Percentiles rank a stretch among this genome's conserved stretches.
Evolutionary conservation across 64 coral and sea anemone species (phyloP).

Genomic region (Pocillopora verrucosa): DNA sequence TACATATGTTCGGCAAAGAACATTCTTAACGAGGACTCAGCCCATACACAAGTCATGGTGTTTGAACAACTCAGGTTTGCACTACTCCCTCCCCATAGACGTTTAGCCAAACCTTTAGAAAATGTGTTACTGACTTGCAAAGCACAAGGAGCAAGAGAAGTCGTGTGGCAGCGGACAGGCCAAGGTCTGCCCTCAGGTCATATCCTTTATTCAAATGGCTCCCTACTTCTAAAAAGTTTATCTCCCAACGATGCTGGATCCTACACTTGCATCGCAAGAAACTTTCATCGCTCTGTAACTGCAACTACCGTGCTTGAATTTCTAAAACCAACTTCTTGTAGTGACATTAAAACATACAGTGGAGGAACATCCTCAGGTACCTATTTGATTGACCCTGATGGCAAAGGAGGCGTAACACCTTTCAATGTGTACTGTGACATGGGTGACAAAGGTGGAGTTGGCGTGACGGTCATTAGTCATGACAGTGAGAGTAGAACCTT

Average conservation of each 20-base stretch:
- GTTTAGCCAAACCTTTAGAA: not conserved
- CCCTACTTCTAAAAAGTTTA: not conserved
- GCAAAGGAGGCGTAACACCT: not conserved
- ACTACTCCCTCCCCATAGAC: not conserved
- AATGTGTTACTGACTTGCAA: not conserved
- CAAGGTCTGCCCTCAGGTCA: not conserved
- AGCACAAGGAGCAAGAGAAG: not conserved
- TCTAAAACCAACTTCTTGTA: conserved; percentile 8
- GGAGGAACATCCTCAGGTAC: not conserved
- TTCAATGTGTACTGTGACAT: conserved; percentile 47
- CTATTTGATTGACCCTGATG: conserved; percentile 22
- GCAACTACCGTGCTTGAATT: not conserved
- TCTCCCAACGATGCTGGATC: not conserved
- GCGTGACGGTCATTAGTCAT: conserved; percentile 18
- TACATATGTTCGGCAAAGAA: conserved; percentile 29
- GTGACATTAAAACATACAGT: not conserved
- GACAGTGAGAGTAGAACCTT: conserved; percentile 20
- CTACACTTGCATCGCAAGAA: conserved; percentile 21
- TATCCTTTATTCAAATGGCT: conserved; percentile 13
- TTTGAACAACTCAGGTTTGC: conserved; percentile 18
- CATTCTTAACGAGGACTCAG: not conserved
- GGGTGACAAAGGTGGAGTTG: conserved; percentile 21
- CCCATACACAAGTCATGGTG: not conserved
- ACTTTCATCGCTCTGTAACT: conserved; percentile 1
- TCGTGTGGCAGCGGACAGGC: not conserved